A percentile compares a stretch with the other conserved stretches of the same genome.
These are phyloP conservation scores for Agrochola lota DNA, from an alignment of 2,888 invertebrate species.

Conservation along the genomic window DNA sequence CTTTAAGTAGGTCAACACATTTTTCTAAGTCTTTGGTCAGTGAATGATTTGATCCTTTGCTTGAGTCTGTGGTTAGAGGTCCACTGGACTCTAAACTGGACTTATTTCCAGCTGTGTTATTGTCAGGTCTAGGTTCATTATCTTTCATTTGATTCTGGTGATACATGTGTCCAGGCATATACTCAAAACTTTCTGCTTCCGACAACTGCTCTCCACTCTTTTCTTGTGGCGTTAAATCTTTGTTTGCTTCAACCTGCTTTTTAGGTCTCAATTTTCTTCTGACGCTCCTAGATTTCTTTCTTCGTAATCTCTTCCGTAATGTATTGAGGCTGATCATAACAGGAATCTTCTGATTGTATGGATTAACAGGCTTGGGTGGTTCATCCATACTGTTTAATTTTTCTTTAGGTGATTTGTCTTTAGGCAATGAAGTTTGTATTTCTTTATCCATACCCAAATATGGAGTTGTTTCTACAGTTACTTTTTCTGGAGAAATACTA, in stretches of 20 bases:
- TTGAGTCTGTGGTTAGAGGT: slow-evolving; percentile 83
- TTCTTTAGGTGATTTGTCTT: slow-evolving; percentile 53
- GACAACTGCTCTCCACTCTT: slow-evolving; percentile 85
- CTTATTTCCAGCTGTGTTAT: slow-evolving; percentile 79
- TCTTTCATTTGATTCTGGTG: slow-evolving; percentile 86
- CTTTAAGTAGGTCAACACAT: slow-evolving; percentile 91
- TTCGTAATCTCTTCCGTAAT: slow-evolving; percentile 77
- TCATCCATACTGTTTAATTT: slow-evolving; percentile 42
- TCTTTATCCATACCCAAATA: slow-evolving; percentile 79
- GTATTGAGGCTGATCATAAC: slow-evolving; percentile 83
- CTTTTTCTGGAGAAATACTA: slow-evolving; percentile 78
- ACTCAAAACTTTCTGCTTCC: slow-evolving; percentile 93
- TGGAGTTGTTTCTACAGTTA: slow-evolving; percentile 66
- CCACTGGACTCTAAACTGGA: slow-evolving; percentile 87
- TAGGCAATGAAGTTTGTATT: slow-evolving; percentile 81
- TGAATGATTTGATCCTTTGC: slow-evolving; percentile 83
- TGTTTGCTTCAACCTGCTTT: slow-evolving; percentile 67
- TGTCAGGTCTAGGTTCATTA: slow-evolving; percentile 69
- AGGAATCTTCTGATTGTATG: slow-evolving; percentile 75
- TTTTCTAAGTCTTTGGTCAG: slow-evolving; percentile 91
- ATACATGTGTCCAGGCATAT: slow-evolving; percentile 91
- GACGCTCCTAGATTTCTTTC: slow-evolving; percentile 73
- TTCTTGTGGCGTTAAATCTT: slow-evolving; percentile 74
- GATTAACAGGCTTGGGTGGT: slow-evolving; percentile 46
- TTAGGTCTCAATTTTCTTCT: slow-evolving; percentile 73